Base-by-base conservation (phyloP, 2,797 vertebrate species). In the Chrysocyon brachyurus region DNA sequence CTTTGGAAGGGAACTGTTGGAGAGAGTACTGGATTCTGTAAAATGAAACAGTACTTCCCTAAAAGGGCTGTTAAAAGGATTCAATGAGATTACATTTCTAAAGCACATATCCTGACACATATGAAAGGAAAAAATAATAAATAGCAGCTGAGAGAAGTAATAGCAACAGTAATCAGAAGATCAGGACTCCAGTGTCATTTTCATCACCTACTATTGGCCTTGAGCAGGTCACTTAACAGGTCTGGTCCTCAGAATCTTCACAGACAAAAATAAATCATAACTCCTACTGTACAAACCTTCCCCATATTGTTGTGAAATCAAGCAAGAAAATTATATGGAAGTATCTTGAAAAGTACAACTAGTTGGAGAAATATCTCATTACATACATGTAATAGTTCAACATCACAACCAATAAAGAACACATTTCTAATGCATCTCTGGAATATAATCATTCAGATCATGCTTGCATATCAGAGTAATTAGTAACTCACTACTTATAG, bases 391-490 rank as follows among this genome's bases (percentile, higher is more conserved):
- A 87, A 19, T 64, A 75, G 24, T 90, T 95, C 63, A 92, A 31
- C 7, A 81, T 83, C 46, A 73, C 6, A 87, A 3, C 52, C 64
- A 64, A 82, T 36, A 54, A 15, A 91, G 70, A 83, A 90, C 87
- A 87, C 21, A 70, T 87, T 72, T 63, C 87, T 78, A 90, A 92
- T 59, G 12, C 26, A 93, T 33, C 16, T 96, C 52, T 86, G 46
- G n/a, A 63, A 89, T 83, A 82, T 10, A 68, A 84, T 33, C 24
- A 57, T 57, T 46, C 40, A 49, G 11, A n/a, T 49, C 33, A 36
- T 83, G 2, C 24, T 64, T 57, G 36, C 86, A 61, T 46, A 59
- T 16, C 36, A 75, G 24, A 86, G 63, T 28, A 17, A 85, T 61
- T 15, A 54, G 16, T 54, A 64, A 33, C 59, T 72, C 40, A 31